Percentiles rank a stretch among this genome's conserved stretches.
Conservation (phyloP, 2,113 vertebrate species). For the Stercorarius parasiticus region DNA sequence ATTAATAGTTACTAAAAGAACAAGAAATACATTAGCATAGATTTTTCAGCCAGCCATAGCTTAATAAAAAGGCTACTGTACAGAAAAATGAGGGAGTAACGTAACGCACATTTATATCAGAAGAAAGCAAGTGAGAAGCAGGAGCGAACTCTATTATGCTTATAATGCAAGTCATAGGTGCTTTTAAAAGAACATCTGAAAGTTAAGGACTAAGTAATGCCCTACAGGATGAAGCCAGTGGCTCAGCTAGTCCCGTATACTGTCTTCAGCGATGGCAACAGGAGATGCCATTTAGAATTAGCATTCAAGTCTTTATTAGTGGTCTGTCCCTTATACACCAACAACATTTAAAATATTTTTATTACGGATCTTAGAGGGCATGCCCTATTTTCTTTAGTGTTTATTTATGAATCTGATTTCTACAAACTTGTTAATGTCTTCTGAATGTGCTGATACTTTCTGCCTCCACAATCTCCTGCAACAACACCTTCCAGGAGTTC, state of each 20-base stretch:
- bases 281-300: background rate
- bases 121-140: background rate
- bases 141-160: background rate
- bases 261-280: background rate
- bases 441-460: background rate
- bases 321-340: background rate
- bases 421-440: background rate
- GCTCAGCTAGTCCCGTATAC: background rate
- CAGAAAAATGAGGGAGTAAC: background rate
- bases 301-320: background rate
- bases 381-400: background rate
- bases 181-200: background rate
- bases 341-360: background rate
- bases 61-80: background rate
- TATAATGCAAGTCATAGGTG: background rate
- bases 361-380: background rate
- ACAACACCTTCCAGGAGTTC: background rate
- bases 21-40: background rate
- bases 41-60: background rate
- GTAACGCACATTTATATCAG: background rate
- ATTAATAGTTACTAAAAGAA: background rate
- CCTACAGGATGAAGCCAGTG: background rate
- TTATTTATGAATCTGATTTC: background rate
- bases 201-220: background rate
- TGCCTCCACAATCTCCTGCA: background rate